Evolutionary conservation across 2,797 vertebrate species (phyloP), one percentile per base, ranked within the genome.

Genomic region (Sphenodon punctatus): DNA sequence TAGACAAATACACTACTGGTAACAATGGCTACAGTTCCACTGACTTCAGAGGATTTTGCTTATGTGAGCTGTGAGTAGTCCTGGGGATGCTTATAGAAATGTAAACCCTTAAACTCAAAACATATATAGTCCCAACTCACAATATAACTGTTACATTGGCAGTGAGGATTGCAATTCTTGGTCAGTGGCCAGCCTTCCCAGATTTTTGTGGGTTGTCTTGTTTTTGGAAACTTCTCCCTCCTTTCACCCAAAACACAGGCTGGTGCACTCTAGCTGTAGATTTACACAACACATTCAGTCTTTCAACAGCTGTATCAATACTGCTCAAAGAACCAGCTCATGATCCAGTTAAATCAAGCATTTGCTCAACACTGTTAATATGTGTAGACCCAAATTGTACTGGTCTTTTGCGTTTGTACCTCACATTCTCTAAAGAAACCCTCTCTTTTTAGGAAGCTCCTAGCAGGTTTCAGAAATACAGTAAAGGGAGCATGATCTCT

Each of bases 281-380:
- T 87, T 87, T 91, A 82, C 81, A 80, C 80, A 85, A 80, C 61
- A 87, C 63, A 1, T 32, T 36, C 70, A 43, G 68, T 74, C 71
- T 77, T 58, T 71, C 19, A 46, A 49, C 51, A 8, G 51, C 63
- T 14, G 22, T 83, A 61, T 58, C 76, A 61, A 4, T 49, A 60
- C 15, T n/a, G 14, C 1, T 27, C 82, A 85, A 75, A 34, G 70
- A 87, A 7, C 56, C 3, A 2, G 55, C 61, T 55, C 76, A 73
- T 59, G 1, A 25, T 36, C 34, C 55, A 39, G 68, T 39, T 74
- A 65, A 86, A 79, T 73, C 78, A 79, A 49, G 15, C 65, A 41
- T 56, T 51, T 2, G 4, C 3, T 11, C 25, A n/a, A 9, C 66
- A 20, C n/a, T 64, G 43, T 34, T 46, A 51, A 68, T 81, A 30